These are phyloP conservation scores for Gambelia wislizenii DNA, from an alignment of 2,797 vertebrate genomes.

Conservation along the genomic window DNA sequence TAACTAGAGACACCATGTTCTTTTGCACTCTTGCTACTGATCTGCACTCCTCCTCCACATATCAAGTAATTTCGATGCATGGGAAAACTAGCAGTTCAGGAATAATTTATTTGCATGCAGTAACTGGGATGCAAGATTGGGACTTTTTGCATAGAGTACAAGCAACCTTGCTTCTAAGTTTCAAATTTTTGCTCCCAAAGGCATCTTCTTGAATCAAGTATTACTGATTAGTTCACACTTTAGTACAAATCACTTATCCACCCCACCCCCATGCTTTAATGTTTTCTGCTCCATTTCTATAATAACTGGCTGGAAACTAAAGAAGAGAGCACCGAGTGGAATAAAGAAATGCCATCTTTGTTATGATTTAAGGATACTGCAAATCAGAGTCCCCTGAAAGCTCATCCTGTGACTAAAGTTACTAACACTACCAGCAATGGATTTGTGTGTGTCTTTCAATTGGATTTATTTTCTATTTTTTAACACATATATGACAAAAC, in stretches of 20 bases:
- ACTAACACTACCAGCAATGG: neutral
- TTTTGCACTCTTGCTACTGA: neutral
- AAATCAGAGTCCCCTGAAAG: neutral
- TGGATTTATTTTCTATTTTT: neutral
- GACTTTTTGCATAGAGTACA: neutral
- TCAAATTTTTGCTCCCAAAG: neutral
- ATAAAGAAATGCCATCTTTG: neutral
- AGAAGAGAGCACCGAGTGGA: neutral
- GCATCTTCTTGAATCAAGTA: neutral
- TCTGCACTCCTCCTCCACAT: neutral
- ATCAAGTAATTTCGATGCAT: neutral
- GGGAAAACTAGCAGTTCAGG: neutral
- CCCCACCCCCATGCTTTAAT: neutral
- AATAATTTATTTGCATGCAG: neutral
- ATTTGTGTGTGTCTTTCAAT: neutral
- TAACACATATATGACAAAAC: neutral
- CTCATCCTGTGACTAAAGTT: slow-evolving; percentile 1
- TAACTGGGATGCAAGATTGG: neutral
- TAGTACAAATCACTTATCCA: neutral
- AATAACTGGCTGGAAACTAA: neutral
- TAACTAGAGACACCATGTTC: neutral
- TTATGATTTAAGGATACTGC: neutral
- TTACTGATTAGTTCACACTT: neutral
- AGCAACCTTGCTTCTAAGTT: neutral
- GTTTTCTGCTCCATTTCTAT: neutral